These are phyloP conservation scores for Ophion ellenae DNA, from an alignment of 2,888 invertebrate genomes.

Conservation along the genomic window DNA sequence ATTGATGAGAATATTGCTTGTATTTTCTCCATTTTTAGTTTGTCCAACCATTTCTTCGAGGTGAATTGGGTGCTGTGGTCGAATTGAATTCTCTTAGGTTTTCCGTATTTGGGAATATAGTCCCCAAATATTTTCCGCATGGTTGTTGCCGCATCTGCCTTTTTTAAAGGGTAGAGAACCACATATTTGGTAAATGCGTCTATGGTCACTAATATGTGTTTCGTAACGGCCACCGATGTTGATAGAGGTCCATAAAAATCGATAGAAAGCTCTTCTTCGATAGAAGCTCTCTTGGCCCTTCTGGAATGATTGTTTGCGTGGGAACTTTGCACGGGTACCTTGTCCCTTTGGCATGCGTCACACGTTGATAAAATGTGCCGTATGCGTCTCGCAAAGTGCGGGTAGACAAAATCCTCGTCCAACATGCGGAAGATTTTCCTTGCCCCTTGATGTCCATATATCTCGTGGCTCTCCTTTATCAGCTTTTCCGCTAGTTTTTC, in stretches of 20 bases:
- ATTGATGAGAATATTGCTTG: neutral
- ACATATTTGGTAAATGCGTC: no score
- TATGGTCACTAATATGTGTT: no score
- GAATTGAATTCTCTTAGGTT: no score
- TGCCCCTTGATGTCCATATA: constrained; percentile 2
- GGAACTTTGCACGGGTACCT: neutral
- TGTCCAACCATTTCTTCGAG: neutral
- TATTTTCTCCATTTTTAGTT: neutral
- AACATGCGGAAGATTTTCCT: neutral
- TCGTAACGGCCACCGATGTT: no score
- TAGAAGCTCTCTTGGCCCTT: neutral
- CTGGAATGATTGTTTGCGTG: constrained; percentile 14
- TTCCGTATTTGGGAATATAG: no score
- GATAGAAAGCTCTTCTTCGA: neutral
- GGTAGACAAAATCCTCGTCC: constrained; percentile 7
- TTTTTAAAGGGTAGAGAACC: no score
- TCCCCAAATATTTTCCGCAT: no score
- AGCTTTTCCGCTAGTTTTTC: neutral
- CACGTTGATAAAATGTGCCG: neutral
- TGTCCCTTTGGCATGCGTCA: constrained; percentile 3
- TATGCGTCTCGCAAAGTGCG: neutral
- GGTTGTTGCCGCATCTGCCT: no score
- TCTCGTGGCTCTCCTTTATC: neutral
- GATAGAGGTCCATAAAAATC: constrained; percentile 9
- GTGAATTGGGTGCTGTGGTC: neutral